Base-by-base conservation (phyloP, 1,140 invertebrate genomes). In the Achroia grisella region DNA sequence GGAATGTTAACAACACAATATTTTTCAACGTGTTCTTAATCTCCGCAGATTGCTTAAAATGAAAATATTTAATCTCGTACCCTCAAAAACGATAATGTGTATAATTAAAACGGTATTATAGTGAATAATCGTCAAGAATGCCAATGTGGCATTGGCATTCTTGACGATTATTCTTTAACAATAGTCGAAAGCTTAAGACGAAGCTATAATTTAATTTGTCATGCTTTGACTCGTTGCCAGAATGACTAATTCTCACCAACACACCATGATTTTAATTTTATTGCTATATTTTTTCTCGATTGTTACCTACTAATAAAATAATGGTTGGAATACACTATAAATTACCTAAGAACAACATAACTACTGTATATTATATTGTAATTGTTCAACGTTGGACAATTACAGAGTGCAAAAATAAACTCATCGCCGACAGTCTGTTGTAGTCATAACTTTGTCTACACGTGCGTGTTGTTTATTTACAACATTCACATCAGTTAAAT, bases 1-100 rank as follows among this genome's bases (percentile, higher is more conserved):
- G 66, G 76, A 80, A 83, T 83, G 72, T 71, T 77, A 78, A 79
- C 56, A 80, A 77, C 71, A 77, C 62, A 71, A 82, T 78, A 83
- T 75, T 72, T 77, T 71, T 73, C 70, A 67, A 71, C 49, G 63
- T 56, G 57, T 57, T 80, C 58, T 77, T 75, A 77, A 78, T 78
- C 68, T 74, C 57, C 68, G 72, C 73, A 81, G 77, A 82, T 82
- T 69, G 75, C 54, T 71, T 57, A 67, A 75, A 72, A 76, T 82
- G 61, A 73, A 71, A 68, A 63, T 76, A 66, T 74, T 75, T 69
- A 68, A 71, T 74, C 54, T 50, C 52, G 55, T 41, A 49, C 57
- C 30, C 62, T 71, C 62, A 70, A 70, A 56, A 76, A 44, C 50
- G 56, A 52, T 48, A 63, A 68, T 42, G 60, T 63, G 39, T 6